A percentile compares a stretch with the other conserved stretches of the same genome.
phyloP scores from a whole-genome alignment of 2,888 invertebrate species.

The Drosophila nigricruria region DNA sequence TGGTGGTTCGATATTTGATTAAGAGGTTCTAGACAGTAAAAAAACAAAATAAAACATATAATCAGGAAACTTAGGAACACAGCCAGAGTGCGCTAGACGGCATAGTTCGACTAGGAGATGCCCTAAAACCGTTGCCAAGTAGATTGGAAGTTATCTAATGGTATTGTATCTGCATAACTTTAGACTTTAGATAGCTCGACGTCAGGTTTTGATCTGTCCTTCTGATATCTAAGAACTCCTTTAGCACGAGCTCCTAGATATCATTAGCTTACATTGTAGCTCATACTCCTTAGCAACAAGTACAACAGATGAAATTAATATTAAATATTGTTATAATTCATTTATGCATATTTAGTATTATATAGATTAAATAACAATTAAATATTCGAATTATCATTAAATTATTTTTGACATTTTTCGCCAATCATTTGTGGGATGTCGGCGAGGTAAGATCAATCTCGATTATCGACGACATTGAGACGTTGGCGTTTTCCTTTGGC shows the following conservation, averaged over 20 bases:
- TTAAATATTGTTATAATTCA: not conserved
- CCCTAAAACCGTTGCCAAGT: not conserved
- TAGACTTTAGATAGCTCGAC: no score
- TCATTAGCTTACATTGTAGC: not conserved
- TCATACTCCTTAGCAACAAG: no score
- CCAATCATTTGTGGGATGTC: constrained; percentile 13
- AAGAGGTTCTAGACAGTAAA: not conserved
- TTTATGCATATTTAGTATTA: not conserved
- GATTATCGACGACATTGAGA: constrained; percentile 46
- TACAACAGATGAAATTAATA: not conserved
- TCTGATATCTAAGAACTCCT: not conserved
- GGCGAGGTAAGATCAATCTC: constrained; percentile 61
- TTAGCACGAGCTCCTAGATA: no score
- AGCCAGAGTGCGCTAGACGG: not conserved
- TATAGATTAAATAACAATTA: not conserved
- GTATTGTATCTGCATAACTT: no score
- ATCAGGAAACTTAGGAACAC: not conserved
- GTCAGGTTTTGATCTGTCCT: not conserved
- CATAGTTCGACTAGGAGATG: not conserved
- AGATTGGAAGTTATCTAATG: no score
- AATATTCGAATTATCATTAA: not conserved
- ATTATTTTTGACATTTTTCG: constrained; percentile 8
- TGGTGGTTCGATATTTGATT: constrained; percentile 13
- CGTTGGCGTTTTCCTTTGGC: constrained; percentile 23
- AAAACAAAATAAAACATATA: not conserved